These are phyloP conservation scores for Nothocercus julius DNA, from an alignment of 2,113 vertebrate species.

Conservation along the genomic window DNA sequence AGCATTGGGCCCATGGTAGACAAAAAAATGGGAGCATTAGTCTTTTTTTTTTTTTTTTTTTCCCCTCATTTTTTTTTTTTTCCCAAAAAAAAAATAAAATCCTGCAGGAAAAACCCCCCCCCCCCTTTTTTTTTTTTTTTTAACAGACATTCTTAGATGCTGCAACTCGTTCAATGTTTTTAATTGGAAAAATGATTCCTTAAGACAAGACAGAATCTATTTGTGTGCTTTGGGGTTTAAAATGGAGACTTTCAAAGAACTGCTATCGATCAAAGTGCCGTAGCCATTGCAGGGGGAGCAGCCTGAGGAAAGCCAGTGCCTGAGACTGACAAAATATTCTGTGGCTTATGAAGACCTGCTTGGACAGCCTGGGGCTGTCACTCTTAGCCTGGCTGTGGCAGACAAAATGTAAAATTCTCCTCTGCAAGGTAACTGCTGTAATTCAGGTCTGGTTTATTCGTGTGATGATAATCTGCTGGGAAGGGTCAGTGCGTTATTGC, in stretches of 20 bases:
- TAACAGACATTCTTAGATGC: background rate
- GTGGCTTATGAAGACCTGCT: background rate
- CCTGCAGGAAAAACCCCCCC: background rate
- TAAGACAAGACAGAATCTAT: background rate
- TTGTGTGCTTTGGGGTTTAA: background rate
- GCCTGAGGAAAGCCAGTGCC: background rate
- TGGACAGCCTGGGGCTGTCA: background rate
- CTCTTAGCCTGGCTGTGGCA: background rate
- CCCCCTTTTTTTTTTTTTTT: background rate
- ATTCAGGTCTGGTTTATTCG: conserved; percentile 4
- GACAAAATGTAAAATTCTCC: conserved; percentile 7
- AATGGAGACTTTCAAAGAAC: background rate
- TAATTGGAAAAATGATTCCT: background rate
- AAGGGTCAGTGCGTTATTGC: background rate
- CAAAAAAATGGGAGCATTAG: background rate
- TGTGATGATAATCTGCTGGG: background rate
- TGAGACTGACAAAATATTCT: background rate
- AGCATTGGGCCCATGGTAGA: background rate
- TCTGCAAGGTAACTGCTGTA: background rate
- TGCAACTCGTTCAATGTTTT: background rate
- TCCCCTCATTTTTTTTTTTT: background rate
- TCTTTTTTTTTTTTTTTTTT: background rate
- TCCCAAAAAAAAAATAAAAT: background rate
- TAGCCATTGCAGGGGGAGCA: background rate
- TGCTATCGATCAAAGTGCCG: background rate